These are phyloP conservation scores for Holcopasites calliopsidis DNA, from an alignment of 1,140 invertebrate species.

Conservation along the genomic window DNA sequence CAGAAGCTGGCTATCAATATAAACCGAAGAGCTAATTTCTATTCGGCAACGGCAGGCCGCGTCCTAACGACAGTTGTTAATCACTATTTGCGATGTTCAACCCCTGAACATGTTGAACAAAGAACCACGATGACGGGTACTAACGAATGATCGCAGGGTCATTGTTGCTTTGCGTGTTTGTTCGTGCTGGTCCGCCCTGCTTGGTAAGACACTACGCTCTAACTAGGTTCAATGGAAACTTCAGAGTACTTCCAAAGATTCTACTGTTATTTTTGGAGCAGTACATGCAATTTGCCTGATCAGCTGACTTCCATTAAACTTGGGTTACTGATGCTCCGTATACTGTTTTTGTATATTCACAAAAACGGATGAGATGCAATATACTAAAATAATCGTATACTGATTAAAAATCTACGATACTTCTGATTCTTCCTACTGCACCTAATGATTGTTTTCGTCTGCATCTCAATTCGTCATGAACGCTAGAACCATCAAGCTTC, in stretches of 20 bases:
- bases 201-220: conserved; percentile 60
- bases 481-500: not conserved
- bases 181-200: conserved; percentile 61
- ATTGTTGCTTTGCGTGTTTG: conserved; percentile 64
- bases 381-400: not conserved
- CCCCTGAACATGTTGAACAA: conserved; percentile 4
- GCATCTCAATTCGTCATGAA: not conserved
- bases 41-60: not conserved
- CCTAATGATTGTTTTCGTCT: not conserved
- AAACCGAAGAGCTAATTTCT: not conserved
- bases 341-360: conserved; percentile 30
- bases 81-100: not conserved
- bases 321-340: conserved; percentile 37
- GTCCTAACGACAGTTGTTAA: conserved; percentile 3
- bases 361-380: conserved; percentile 7
- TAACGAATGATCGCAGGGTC: conserved; percentile 60
- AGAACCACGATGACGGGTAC: conserved; percentile 41
- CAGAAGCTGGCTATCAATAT: too few relatives aligned
- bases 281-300: not conserved
- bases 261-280: not conserved
- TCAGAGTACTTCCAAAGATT: not conserved
- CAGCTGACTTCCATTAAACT: not conserved
- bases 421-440: not conserved
- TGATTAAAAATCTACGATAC: not conserved
- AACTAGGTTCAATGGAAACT: conserved; percentile 8